Base-by-base conservation (phyloP, 2,113 vertebrate genomes). In the Formicarius rufipectus region DNA sequence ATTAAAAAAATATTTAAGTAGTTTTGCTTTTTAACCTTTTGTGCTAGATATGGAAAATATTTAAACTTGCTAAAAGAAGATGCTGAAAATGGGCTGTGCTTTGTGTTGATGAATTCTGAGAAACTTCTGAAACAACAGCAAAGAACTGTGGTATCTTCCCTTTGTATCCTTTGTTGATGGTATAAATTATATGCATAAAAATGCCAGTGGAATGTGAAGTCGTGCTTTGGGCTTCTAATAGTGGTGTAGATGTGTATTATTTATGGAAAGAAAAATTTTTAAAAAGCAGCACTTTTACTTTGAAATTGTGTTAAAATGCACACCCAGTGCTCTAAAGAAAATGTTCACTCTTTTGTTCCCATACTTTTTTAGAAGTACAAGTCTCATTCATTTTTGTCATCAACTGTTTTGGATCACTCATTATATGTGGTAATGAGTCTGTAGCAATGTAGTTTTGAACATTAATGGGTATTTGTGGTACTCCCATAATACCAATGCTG, bases 101-200 rank as follows among this genome's bases (percentile, higher is more conserved):
- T 98, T 12, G 97, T 99, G 12, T 94, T 99, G 91, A 98, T 97
- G 89, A 98, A 98, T 63, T 97, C 98, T 87, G 98, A 98, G 84
- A 96, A 93, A 74, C 98, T 99, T 92, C 96, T 99, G 87, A 98
- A 98, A 77, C 97, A 98, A 11, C 98, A 99, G 87, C 98, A 97
- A 90, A 83, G 93, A 31, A 52, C 90, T 25, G 42, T 98, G 20
- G 95, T 92, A 12, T 98, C 98, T 85, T 90, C 97, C 28, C 98
- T 99, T 93, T 33, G 97, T 99, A 99, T 99, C 99, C 98, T 99
- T 98, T 97, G 59, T 30, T 49, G 17, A 55, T 40, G 17, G 67
- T 28, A 27, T 59, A 37, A 89, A 19, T 93, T 28, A 17, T 15
- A 35, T 30, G 31, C 50, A 37, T 58, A 62, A 55, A 85, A 85